A percentile compares a stretch with the other conserved stretches of the same genome.
These are phyloP conservation scores for Enoplolaimus lenunculus DNA, from an alignment of 2,888 invertebrate species.

Conservation along the genomic window DNA sequence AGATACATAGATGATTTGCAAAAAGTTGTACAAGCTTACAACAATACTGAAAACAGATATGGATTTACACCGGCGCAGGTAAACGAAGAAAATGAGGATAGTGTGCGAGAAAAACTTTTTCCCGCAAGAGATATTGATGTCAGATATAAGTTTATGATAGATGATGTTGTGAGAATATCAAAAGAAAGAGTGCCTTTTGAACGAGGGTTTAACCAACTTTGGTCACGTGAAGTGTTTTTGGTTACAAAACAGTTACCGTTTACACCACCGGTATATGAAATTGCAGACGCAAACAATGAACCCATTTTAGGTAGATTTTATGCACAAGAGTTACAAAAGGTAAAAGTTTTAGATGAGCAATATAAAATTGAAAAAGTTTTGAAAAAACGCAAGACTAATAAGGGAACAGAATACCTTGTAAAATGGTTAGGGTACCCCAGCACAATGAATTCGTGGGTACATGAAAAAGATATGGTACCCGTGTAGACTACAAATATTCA, in stretches of 20 bases:
- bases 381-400: background rate
- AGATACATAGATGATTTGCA: background rate
- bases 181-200: background rate
- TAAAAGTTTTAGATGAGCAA: background rate
- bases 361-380: slow-evolving; percentile 11
- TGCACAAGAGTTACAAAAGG: slow-evolving; percentile 8
- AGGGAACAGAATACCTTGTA: background rate
- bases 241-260: background rate
- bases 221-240: background rate
- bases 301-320: slow-evolving; percentile 8
- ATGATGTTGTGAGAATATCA: slow-evolving; percentile 4
- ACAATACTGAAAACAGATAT: background rate
- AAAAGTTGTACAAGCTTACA: background rate
- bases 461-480: background rate
- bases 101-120: background rate
- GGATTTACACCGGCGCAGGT: background rate
- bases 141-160: background rate
- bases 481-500: too few species aligned
- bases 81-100: background rate
- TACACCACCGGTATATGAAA: background rate
- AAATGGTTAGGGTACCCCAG: slow-evolving; percentile 4
- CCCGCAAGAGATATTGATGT: background rate
- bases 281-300: background rate
- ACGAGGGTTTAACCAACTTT: background rate
- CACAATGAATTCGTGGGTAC: background rate